Evolutionary conservation across 2,113 vertebrate genomes (phyloP), one percentile per base, ranked within the genome.

Genomic region (Pedetes capensis): DNA sequence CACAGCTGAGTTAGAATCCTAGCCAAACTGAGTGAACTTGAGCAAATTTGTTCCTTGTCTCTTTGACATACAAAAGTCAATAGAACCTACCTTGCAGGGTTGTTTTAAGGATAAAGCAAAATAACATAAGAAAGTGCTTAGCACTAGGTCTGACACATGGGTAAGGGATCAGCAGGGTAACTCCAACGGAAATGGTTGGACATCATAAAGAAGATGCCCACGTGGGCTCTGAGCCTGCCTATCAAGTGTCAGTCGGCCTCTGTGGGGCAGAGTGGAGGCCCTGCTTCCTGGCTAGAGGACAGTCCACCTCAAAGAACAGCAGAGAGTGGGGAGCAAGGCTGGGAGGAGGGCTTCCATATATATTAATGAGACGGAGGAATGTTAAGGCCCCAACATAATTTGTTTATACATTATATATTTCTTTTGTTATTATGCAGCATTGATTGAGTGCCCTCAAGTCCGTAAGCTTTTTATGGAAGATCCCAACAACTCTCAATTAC

Each of bases 331-430:
- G 32, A 79, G 53, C 39, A 17, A 32, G 32, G 84, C 42, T 1
- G 27, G 78, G 59, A 86, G n/a, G n/a, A 86, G n/a, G 12, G 14
- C n/a, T 64, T 76, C 96, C 92, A 88, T 93, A 57, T 90, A 64
- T 93, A 93, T 95, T 95, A 96, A 97, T 96, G 92, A 95, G 87
- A 44, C 20, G 68, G 95, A 97, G 57, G 89, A 61, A 71, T 51
- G 11, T 76, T 23, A 75, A 92, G 84, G 89, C 61, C 82, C 84
- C 84, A 89, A 89, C 90, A 85, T 68, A 82, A 93, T 64, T 92
- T 96, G 90, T 96, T 95, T 96, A 93, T 95, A 92, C 90, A 95
- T 97, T 96, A 92, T 95, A 85, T 80, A 90, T 96, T 93, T 91
- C 81, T 95, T 92, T 92, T 96, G 93, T 89, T 95, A 94, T 91